Evolutionary conservation across 1,140 invertebrate species (phyloP), one percentile per base, ranked within the genome.

Genomic region (Drosophila pseudoananassae): DNA sequence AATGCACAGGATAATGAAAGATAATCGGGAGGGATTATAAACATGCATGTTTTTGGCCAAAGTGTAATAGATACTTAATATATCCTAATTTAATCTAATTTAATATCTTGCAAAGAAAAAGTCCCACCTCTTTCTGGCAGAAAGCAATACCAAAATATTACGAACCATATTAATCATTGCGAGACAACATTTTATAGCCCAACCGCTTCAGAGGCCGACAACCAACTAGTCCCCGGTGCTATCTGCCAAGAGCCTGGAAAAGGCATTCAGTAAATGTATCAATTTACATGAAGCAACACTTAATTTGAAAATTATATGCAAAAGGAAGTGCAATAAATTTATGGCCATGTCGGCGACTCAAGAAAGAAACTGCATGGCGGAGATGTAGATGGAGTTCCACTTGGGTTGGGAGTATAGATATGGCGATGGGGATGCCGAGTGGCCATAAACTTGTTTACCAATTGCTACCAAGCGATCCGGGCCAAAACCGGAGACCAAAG

Each of bases 281-380:
- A 80, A 84, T 80, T 85, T 84, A 65, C 72, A 76, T 70, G 69
- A 63, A 61, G 78, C 61, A 73, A 83, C 80, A 77, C 72, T 84
- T 85, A 85, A 84, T 84, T 80, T 85, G 81, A 85, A 81, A 84
- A 80, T 73, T 76, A 84, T 85, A 69, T 80, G 80, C 76, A 84
- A 76, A 55, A 85, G 80, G 80, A 84, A 84, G 68, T 84, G 81
- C 81, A 76, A 84, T 84, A 84, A 83, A 84, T 84, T 85, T 66
- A 68, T 43, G 49, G 61, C 58, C 80, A 69, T 68, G 77, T 79
- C 81, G 66, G 80, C 76, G 43, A 65, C 55, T 63, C 70, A 74
- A 74, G 71, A 74, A 61, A 55, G 63, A 68, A 55, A 69, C 23
- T 36, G 59, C 53, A 29, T 15, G 46, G 46, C 33, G 49, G 12